Evolutionary conservation across 2,888 invertebrate species (phyloP), one percentile per base, ranked within the genome.

Genomic region (Caenorhabditis panamensis): DNA sequence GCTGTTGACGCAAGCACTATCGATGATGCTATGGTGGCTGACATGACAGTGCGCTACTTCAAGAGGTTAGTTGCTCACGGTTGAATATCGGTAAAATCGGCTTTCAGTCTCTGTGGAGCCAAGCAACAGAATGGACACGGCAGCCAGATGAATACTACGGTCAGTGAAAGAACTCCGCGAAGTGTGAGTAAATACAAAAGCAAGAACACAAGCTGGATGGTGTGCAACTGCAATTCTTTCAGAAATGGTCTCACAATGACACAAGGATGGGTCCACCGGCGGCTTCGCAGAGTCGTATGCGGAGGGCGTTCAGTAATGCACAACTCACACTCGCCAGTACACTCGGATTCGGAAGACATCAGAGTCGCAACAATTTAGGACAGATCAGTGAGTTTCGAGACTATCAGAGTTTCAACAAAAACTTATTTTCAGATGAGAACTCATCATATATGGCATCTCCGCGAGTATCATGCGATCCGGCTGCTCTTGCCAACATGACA

Each of bases 171-270:
- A 26, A 73, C 72, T 4, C 62, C 67, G 13, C 56, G 62, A 20
- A 72, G 49, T 58, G 53, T 61, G 22, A 64, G 20, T n/a, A 9
- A n/a, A n/a, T n/a, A n/a, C n/a, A n/a, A n/a, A n/a, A n/a, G n/a
- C n/a, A 5, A 36, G 36, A 36, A 36, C 36, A 36, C 36, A 36
- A 36, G 6, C n/a, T n/a, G n/a, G n/a, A n/a, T n/a, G n/a, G n/a
- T n/a, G n/a, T n/a, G 36, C 5, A 36, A 36, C 36, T 5, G 36
- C 11, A 16, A 26, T 16, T 31, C 9, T 64, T 73, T n/a, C 41
- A 80, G 80, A 71, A 80, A 49, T 80, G 75, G 75, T 80, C 75
- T 8, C 80, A 80, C 49, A 76, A 73, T 18, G 77, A 77, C 13
- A 41, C 72, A 9, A 51, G 58, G 37, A 54, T 68, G 54, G 53